Evolutionary conservation across 2,888 invertebrate species (phyloP).

Genomic region (Hirtodrosophila cameraria): DNA sequence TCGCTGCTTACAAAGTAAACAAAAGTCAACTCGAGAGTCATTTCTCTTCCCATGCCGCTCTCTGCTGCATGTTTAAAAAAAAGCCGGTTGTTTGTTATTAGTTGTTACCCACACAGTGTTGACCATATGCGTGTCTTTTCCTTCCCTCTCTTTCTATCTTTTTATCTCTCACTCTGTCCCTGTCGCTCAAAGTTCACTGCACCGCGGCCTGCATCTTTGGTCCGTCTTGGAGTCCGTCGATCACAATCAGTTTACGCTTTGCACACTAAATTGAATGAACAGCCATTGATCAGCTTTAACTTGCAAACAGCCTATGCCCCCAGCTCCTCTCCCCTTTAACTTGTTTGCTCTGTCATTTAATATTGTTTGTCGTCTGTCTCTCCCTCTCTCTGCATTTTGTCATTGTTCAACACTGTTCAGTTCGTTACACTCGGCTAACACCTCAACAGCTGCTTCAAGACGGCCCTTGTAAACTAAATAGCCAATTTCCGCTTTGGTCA

Average conservation of each 20-base stretch:
- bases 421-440: conserved; percentile 33
- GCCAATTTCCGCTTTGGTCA: conserved; percentile 65
- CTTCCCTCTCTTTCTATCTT: not conserved
- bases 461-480: conserved; percentile 51
- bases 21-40: conserved; percentile 37
- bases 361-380: conserved; percentile 34
- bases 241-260: conserved; percentile 78
- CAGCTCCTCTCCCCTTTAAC: not conserved
- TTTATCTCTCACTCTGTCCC: conserved; percentile 39
- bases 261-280: conserved; percentile 72
- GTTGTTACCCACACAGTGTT: conserved; percentile 31
- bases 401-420: conserved; percentile 57
- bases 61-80: conserved; percentile 16
- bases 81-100: conserved; percentile 66
- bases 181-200: conserved; percentile 50
- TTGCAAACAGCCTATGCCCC: conserved; percentile 2
- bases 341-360: conserved; percentile 37
- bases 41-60: not conserved
- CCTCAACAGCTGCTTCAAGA: conserved; percentile 27
- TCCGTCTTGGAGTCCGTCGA: conserved; percentile 40
- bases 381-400: conserved; percentile 15
- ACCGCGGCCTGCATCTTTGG: conserved; percentile 49
- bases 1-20: conserved; percentile 63
- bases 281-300: conserved; percentile 68
- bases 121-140: conserved; percentile 48